Conservation (phyloP, 2,113 vertebrate genomes). For the Planiliza haematocheilus region DNA sequence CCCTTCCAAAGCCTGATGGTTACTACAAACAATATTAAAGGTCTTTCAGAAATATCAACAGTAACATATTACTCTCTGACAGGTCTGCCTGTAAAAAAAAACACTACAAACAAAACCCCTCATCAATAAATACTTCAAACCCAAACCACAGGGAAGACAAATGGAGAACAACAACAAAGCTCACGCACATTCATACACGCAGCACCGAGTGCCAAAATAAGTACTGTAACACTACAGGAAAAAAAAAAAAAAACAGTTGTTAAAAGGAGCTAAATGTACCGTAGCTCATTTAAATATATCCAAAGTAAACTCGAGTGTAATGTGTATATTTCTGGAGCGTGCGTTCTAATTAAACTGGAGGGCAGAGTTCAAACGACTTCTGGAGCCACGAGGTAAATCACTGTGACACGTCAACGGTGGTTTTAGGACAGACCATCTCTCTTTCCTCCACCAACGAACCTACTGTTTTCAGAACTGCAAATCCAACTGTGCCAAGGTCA, state of each 20-base stretch:
- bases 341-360: conserved; percentile 4
- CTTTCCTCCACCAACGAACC: conserved; percentile 35
- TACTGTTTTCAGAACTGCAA: conserved; percentile 53
- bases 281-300: conserved; percentile 17
- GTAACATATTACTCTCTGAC: conserved; percentile 39
- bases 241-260: not conserved
- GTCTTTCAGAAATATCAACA: conserved; percentile 48
- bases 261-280: conserved; percentile 26
- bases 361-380: not conserved
- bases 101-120: conserved; percentile 26
- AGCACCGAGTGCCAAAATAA: conserved; percentile 27
- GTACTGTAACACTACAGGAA: not conserved
- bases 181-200: conserved; percentile 27
- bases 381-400: conserved; percentile 18
- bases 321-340: not conserved
- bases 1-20: not conserved
- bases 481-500: conserved; percentile 61
- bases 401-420: not conserved
- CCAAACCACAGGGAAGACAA: conserved; percentile 47
- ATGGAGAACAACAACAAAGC: conserved; percentile 38
- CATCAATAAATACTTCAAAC: conserved; percentile 56
- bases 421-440: conserved; percentile 18
- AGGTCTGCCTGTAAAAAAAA: conserved; percentile 49
- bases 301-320: conserved; percentile 11
- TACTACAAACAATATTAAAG: conserved; percentile 15